Conservation (phyloP, 2,113 vertebrate genomes). For the Pteruthius melanotis region DNA sequence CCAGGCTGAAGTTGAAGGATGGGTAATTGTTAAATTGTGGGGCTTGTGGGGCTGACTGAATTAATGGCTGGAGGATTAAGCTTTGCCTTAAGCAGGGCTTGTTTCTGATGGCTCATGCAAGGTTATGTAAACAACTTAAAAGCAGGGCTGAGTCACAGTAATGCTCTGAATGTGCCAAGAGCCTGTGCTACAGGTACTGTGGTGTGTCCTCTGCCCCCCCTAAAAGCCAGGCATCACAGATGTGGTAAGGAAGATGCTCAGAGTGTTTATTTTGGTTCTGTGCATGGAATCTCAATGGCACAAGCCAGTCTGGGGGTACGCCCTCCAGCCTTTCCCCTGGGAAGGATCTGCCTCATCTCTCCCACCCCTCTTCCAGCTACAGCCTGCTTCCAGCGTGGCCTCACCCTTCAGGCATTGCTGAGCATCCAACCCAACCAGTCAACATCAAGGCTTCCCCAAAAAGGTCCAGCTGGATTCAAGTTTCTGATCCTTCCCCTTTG, state of each 20-base stretch:
- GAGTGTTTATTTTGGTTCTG: neutral
- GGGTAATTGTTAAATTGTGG: neutral
- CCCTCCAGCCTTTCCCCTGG: neutral
- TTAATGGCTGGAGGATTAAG: neutral
- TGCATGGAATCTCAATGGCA: neutral
- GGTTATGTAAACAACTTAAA: constrained; percentile 31
- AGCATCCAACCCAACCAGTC: fast-evolving
- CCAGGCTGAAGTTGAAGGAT: neutral
- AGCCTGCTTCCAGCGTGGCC: neutral
- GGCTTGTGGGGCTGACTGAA: neutral
- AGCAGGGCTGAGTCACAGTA: constrained; percentile 5
- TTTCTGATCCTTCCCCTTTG: neutral
- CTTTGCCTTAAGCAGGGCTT: neutral
- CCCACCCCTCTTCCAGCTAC: neutral
- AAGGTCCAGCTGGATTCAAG: neutral
- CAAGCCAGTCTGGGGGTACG: neutral
- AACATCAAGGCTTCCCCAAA: neutral
- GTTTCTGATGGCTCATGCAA: constrained; percentile 7
- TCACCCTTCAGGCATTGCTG: neutral
- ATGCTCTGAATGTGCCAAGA: neutral
- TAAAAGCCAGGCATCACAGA: neutral
- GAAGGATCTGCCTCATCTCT: neutral
- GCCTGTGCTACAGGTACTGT: neutral
- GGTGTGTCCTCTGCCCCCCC: neutral
- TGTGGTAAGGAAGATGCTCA: neutral